Base-by-base conservation (phyloP, 2,113 vertebrate genomes). In the Ranitomeya imitator region DNA sequence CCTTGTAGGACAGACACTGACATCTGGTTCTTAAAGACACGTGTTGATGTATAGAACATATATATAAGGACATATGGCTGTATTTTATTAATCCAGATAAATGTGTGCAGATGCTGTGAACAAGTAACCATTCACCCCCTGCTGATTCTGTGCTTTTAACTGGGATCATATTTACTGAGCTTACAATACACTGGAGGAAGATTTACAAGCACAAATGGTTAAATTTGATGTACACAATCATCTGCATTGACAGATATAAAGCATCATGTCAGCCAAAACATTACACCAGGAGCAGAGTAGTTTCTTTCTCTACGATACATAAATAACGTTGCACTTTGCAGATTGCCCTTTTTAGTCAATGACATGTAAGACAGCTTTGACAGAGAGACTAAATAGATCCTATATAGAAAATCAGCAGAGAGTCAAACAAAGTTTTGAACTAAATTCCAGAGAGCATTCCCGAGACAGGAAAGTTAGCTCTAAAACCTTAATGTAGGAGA, bases 391-490 rank as follows among this genome's bases (percentile, higher is more conserved):
- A 69, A 74, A 74, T 52, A 74, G 65, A 83, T 59, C 26, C 10
- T 80, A 61, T 80, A 67, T 71, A 69, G 57, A 9, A 81, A 52
- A 83, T 88, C 86, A 88, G 69, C 67, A 83, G 54, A 76, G 15
- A 67, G 69, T 65, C 79, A 83, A 74, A 88, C 78, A 81, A 73
- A 23, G 55, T 57, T 63, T 88, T 67, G 76, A 54, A 54, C 18
- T 19, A 81, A 83, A 88, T 88, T 88, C 86, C 79, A 59, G 26
- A 76, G 37, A 61, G 79, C 19, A 87, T 82, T 87, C 78, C 79
- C 14, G 37, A 51, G 79, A 87, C 65, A 45, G 31, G 37, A 31
- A 87, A 55, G 63, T 45, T 73, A 74, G 54, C 21, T 83, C 55
- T n/a, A 76, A 88, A 88, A 88, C 31, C 67, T 83, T 55, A 59